Evolutionary conservation across 2,888 invertebrate species (phyloP).

Genomic region (Acanthoscelides obtectus): DNA sequence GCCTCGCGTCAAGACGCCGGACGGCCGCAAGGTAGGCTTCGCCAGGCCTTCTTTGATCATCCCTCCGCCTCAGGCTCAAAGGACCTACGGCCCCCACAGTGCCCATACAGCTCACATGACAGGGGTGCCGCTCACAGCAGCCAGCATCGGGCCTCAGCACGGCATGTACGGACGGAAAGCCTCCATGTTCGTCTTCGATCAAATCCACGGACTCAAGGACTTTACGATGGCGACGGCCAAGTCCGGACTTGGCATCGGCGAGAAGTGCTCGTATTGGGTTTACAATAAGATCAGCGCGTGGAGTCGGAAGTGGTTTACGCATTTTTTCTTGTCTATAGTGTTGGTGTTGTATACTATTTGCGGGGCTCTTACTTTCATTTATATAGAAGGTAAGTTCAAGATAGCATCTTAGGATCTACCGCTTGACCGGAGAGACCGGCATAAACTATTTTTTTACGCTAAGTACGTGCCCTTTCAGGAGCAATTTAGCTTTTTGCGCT

Average conservation of each 20-base stretch:
- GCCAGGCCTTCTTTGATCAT: constrained; percentile 38
- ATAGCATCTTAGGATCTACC: too few relatives aligned
- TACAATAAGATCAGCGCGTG: constrained; percentile 72
- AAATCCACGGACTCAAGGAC: constrained; percentile 73
- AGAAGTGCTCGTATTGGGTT: constrained; percentile 75
- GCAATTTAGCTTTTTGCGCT: too few relatives aligned
- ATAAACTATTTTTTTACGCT: too few relatives aligned
- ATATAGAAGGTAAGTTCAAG: constrained; percentile 68
- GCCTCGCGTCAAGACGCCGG: constrained; percentile 17
- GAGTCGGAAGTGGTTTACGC: constrained; percentile 85
- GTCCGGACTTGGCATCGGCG: constrained; percentile 77
- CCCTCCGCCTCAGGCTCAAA: constrained; percentile 30
- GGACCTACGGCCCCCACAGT: constrained; percentile 9
- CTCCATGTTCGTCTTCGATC: constrained; percentile 74
- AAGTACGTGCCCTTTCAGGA: too few relatives aligned
- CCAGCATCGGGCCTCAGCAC: constrained; percentile 10
- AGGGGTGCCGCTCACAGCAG: constrained; percentile 4
- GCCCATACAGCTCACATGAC: constrained; percentile 10
- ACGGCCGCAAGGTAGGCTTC: constrained; percentile 31
- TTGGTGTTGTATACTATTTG: constrained; percentile 73
- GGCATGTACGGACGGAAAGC: constrained; percentile 52
- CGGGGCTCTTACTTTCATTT: constrained; percentile 75
- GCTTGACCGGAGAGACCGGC: too few relatives aligned
- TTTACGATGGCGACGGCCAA: constrained; percentile 69
- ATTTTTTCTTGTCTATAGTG: constrained; percentile 76